Evolutionary conservation across 2,797 vertebrate species (phyloP), one percentile per base, ranked within the genome.

Genomic region (Botia kubotai): DNA sequence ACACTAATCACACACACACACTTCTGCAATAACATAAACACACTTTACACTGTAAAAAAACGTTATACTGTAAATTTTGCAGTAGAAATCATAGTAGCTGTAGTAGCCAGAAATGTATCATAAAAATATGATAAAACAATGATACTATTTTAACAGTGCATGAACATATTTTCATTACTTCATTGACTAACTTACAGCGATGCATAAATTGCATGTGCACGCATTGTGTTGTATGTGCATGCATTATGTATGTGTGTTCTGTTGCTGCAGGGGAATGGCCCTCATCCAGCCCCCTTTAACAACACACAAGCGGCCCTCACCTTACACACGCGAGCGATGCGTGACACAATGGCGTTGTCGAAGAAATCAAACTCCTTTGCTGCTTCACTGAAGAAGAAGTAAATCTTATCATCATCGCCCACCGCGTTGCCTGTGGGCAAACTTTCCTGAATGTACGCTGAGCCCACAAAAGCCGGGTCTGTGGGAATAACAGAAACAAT

Each of bases 351-450:
- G 43, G 97, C 97, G 89, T 97, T 97, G 92, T 97, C 97, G 2
- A 98, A 98, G 92, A 97, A 99, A 91, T 97, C 96, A 19, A 98
- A 97, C 89, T 98, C 97, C 90, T 97, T 97, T 76, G 96, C 97
- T 0, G 95, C 96, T 92, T 98, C 97, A 0, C 97, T 98, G 94
- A 99, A 99, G 96, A 99, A 99, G 94, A 98, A 99, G 94, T 98
- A 99, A 90, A 99, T 94, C 93, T 99, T 98, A 93, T 98, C 97
- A 0, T 99, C 97, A 0, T 97, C 96, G 0, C 95, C 95, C 58
- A 94, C 91, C 0, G 73, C 67, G 86, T 95, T 96, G 89, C 93
- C 95, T 0, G 90, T 84, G 29, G 95, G 95, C 85, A 96, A 90
- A 88, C 96, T 97, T 92, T 98, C 97, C 17, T 92, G 95, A 79